Percentiles rank a stretch among this genome's conserved stretches.
phyloP scores from a whole-genome alignment of 30 jellyfish, hydroid and myxozoan species.

The Aurelia aurita region DNA sequence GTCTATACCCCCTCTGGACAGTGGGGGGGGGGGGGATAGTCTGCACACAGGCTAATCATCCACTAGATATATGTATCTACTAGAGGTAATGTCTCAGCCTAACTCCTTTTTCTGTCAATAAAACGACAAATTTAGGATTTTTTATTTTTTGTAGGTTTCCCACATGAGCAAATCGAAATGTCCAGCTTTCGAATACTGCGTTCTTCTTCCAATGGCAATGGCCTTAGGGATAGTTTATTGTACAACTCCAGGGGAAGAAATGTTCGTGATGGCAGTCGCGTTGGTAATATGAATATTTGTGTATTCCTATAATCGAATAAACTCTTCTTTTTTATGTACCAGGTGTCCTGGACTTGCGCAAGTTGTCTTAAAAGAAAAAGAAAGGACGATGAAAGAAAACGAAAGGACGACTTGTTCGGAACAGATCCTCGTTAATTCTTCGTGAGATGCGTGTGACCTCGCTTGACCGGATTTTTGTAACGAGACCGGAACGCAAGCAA shows the following conservation, averaged over 20 bases:
- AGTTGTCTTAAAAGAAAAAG: too few relatives aligned
- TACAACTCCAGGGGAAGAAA: background rate
- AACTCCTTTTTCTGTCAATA: background rate
- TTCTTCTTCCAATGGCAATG: constrained; percentile 2
- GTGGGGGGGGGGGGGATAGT: too few relatives aligned
- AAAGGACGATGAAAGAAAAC: too few relatives aligned
- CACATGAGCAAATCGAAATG: constrained; percentile 2
- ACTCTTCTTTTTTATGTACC: background rate
- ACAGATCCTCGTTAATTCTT: too few relatives aligned
- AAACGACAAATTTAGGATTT: background rate
- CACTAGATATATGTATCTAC: background rate
- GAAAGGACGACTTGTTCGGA: too few relatives aligned
- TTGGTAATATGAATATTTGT: too few relatives aligned
- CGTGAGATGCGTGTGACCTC: too few relatives aligned
- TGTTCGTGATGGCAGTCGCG: background rate
- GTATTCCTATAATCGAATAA: too few relatives aligned
- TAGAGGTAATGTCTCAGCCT: background rate
- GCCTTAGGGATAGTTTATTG: constrained; percentile 2
- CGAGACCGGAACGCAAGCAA: too few relatives aligned
- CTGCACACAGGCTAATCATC: too few relatives aligned
- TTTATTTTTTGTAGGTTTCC: background rate
- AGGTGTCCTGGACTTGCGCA: background rate
- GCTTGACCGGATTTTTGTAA: too few relatives aligned
- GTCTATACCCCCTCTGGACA: too few relatives aligned
- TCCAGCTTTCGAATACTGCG: background rate